Conservation (phyloP, 2,113 vertebrate genomes). For the Embiotoca jacksoni region DNA sequence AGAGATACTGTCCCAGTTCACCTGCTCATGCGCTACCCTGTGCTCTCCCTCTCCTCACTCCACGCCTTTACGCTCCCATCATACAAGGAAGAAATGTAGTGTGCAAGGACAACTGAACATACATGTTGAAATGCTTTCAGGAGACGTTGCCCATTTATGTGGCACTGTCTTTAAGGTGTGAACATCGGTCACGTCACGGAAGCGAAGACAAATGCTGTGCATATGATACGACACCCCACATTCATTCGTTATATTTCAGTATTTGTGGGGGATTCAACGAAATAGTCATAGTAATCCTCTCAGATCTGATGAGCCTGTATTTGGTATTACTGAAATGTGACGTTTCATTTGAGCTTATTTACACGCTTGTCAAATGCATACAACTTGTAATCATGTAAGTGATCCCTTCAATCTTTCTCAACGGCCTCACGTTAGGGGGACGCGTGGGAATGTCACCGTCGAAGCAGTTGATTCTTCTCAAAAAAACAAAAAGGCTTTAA, state of each 20-base stretch:
- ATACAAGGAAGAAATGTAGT: slow-evolving; percentile 24
- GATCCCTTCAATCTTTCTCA: slow-evolving; percentile 36
- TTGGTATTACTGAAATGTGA: slow-evolving; percentile 30
- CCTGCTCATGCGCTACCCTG: slow-evolving; percentile 66
- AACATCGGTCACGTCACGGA: slow-evolving; percentile 25
- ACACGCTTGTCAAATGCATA: slow-evolving; percentile 43
- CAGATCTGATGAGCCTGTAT: slow-evolving; percentile 40
- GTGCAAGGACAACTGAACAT: slow-evolving; percentile 56
- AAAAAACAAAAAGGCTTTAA: slow-evolving; percentile 28
- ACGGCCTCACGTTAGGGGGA: slow-evolving; percentile 19
- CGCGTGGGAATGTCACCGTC: slow-evolving; percentile 46
- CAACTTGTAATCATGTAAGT: slow-evolving; percentile 3
- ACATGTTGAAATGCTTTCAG: slow-evolving; percentile 59
- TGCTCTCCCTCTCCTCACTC: slow-evolving; percentile 35
- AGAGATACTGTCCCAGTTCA: slow-evolving; percentile 63
- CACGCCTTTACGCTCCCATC: slow-evolving; percentile 7
- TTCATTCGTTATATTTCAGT: slow-evolving; percentile 23
- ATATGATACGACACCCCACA: slow-evolving; percentile 14
- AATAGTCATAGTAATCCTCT: neutral
- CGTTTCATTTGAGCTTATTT: slow-evolving; percentile 26
- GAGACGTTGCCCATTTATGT: slow-evolving; percentile 21
- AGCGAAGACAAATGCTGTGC: slow-evolving; percentile 50
- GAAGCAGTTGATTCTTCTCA: slow-evolving; percentile 15
- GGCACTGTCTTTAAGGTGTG: slow-evolving; percentile 50
- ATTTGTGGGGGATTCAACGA: neutral